Percentiles rank a stretch among this genome's conserved stretches.
Conservation (phyloP, 1,140 invertebrate genomes). For the Anadara kagoshimensis region DNA sequence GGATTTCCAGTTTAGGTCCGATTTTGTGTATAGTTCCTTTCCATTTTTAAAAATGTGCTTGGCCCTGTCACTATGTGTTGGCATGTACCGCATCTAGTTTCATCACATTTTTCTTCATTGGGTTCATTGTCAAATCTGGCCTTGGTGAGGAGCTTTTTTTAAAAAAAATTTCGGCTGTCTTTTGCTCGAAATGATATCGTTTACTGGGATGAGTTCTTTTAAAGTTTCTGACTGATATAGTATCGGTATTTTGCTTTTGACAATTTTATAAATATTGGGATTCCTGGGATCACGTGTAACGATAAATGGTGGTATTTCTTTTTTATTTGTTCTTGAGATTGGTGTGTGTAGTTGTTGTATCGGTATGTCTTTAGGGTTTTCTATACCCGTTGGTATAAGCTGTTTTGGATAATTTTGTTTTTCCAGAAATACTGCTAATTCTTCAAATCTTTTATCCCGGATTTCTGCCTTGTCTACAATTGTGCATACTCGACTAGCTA, state of each 20-base stretch:
- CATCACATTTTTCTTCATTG: too few species aligned
- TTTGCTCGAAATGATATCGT: background rate
- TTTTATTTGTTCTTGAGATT: too few species aligned
- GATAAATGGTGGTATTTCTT: background rate
- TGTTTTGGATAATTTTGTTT: too few species aligned
- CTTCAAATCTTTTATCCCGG: slow-evolving; percentile 1
- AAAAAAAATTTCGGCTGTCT: too few species aligned
- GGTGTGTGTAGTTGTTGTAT: background rate
- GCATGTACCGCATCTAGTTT: too few species aligned
- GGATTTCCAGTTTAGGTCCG: too few species aligned
- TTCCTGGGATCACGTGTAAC: background rate
- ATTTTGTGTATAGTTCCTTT: too few species aligned
- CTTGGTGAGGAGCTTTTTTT: too few species aligned
- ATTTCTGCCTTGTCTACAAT: slow-evolving; percentile 1
- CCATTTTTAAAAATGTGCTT: too few species aligned
- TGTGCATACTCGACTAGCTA: slow-evolving; percentile 3
- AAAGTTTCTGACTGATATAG: background rate
- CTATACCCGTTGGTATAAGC: background rate
- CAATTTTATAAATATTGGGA: background rate
- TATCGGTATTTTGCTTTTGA: background rate
- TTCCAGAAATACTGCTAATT: too few species aligned
- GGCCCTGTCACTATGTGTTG: too few species aligned
- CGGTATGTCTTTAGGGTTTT: background rate
- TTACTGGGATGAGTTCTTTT: background rate
- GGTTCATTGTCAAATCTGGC: too few species aligned